Evolutionary conservation across 2,113 vertebrate species (phyloP), one percentile per base, ranked within the genome.

Genomic region (Physeter macrocephalus): DNA sequence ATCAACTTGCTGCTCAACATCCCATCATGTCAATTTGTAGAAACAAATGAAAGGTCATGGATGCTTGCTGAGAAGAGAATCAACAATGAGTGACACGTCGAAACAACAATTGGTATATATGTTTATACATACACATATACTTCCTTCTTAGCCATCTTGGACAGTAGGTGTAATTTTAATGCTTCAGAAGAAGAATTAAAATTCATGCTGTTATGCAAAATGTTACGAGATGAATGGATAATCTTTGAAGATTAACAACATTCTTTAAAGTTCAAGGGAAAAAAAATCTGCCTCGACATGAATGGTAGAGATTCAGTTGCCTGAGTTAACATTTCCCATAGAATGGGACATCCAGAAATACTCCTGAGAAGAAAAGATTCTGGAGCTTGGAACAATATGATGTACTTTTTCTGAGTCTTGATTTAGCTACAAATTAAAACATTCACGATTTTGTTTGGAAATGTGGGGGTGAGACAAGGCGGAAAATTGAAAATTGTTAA

Each of bases 131-230:
- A 57, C 41, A 88, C 4, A 43, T 34, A 34, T 15, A 49, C 41
- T 82, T 95, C 6, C 31, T 41, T 67, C 41, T 86, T 52, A n/a
- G 49, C 25, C 27, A 62, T 96, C 61, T 91, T 96, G 72, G 39
- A 82, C 34, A 97, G 85, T 62, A 67, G 6, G 21, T 77, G 1
- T 57, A 82, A 92, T 92, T 90, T 23, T 88, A 94, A 52, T 82
- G 85, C 13, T 84, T 92, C 9, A 61, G 49, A 88, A 96, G 46
- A 75, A n/a, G 61, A 94, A 97, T 71, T 57, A 85, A 90, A 92
- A 84, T 90, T 82, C 10, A 88, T 57, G 14, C 41, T 81, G 9
- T 96, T 62, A 54, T 87, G 39, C 39, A 96, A 97, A 97, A 85
- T 90, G 2, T 71, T 96, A 23, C 52, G 57, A 87, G 67, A 90